Conservation (phyloP, 2,113 vertebrate genomes). For the Ptyas mucosa region DNA sequence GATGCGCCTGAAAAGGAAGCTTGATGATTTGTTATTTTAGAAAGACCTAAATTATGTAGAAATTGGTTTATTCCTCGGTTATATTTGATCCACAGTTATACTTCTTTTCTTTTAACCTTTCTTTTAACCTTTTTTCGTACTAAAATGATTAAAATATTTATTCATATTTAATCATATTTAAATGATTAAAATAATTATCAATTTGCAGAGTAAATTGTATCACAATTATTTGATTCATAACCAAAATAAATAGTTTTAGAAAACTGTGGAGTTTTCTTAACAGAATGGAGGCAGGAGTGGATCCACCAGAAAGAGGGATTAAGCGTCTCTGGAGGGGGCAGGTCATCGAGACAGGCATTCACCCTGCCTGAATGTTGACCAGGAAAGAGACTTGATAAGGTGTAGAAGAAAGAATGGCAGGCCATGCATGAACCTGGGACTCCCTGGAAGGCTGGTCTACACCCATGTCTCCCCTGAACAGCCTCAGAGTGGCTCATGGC, state of each 20-base stretch:
- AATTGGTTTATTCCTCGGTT: background rate
- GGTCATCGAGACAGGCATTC: background rate
- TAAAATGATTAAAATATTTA: background rate
- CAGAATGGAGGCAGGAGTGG: background rate
- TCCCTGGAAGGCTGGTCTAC: background rate
- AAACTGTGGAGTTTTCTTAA: background rate
- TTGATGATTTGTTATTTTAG: background rate
- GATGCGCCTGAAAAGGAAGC: background rate
- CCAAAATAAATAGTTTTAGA: background rate
- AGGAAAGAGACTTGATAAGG: background rate
- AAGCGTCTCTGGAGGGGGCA: background rate
- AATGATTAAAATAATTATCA: background rate
- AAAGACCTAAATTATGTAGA: background rate
- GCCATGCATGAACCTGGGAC: background rate
- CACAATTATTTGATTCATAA: background rate
- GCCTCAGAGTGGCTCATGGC: background rate
- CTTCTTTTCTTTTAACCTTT: background rate
- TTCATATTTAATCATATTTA: no score
- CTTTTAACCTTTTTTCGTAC: background rate
- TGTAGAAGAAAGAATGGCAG: background rate
- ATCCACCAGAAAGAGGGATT: background rate
- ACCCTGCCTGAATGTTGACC: background rate
- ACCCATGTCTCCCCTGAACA: background rate
- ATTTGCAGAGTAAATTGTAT: background rate
- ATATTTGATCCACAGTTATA: background rate